Evolutionary conservation across 1,140 invertebrate species (phyloP).

Genomic region (Papilio xuthus): DNA sequence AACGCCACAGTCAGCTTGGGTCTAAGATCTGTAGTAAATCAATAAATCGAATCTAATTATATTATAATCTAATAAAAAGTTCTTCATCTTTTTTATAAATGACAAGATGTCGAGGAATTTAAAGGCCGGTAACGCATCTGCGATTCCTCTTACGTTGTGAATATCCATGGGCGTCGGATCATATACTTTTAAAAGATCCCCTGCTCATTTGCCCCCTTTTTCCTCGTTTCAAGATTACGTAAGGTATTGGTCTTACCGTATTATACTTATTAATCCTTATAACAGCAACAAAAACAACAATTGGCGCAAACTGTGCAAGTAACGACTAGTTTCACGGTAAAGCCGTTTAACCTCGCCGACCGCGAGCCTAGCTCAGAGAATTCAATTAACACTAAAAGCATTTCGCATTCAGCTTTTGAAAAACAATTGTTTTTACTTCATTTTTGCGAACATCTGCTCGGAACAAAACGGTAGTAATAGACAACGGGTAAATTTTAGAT

Average conservation of each 20-base stretch:
- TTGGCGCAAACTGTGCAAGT: background rate
- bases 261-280: background rate
- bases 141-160: too few relatives aligned
- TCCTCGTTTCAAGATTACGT: too few relatives aligned
- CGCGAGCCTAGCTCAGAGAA: background rate
- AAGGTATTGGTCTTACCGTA: background rate
- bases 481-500: background rate
- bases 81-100: too few relatives aligned
- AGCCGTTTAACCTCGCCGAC: background rate
- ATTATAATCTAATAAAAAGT: too few relatives aligned
- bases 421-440: background rate
- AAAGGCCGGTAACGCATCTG: too few relatives aligned
- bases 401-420: conserved; percentile 2
- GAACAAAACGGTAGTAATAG: background rate
- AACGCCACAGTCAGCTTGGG: too few relatives aligned
- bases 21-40: too few relatives aligned
- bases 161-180: too few relatives aligned
- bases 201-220: too few relatives aligned
- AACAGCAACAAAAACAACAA: background rate
- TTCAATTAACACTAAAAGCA: conserved; percentile 25
- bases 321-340: background rate
- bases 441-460: background rate
- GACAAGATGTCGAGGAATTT: too few relatives aligned
- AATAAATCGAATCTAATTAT: too few relatives aligned
- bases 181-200: too few relatives aligned